Evolutionary conservation across 2,797 vertebrate species (phyloP), one percentile per base, ranked within the genome.

Genomic region (Novumbra hubbsi): DNA sequence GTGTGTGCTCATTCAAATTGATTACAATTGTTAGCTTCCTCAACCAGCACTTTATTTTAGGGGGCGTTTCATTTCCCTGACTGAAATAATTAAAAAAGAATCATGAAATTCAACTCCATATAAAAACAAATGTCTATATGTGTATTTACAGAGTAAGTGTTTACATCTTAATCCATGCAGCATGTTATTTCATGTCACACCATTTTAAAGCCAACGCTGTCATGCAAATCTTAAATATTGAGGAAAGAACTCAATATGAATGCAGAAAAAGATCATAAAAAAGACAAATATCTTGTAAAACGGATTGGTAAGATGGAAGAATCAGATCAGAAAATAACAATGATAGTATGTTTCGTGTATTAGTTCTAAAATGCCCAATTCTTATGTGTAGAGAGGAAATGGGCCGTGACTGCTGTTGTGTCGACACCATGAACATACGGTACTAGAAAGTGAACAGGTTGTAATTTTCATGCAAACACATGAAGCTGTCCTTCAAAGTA

Each of bases 1-100:
- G 88, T 80, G 88, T 91, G 88, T 80, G 70, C 92, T 88, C 86
- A 86, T 90, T 91, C 83, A 86, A 85, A 91, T 87, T 90, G 91
- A 91, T 91, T 91, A 81, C 92, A 95, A 95, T 94, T 93, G 88
- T 93, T 91, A 90, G 88, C 92, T 95, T 95, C 93, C 92, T 92
- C 86, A 76, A 86, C 73, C 83, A 92, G 93, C 81, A 77, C 81
- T 86, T 89, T 76, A 72, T 83, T 90, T 93, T 93, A 90, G 84
- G 84, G 92, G 91, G 90, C 87, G 83, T 93, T 94, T 92, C 94
- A 94, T 93, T 92, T 88, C 91, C 84, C 89, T 86, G 80, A 83
- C 87, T 84, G 90, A 79, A 87, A 85, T 91, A 92, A 94, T 95
- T 93, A 91, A 94, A 91, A 93, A 80, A 90, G 89, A 93, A 92